A percentile compares a stretch with the other conserved stretches of the same genome.
Conservation (phyloP, 2,797 vertebrate species). For the Sebastes baramenuke region DNA sequence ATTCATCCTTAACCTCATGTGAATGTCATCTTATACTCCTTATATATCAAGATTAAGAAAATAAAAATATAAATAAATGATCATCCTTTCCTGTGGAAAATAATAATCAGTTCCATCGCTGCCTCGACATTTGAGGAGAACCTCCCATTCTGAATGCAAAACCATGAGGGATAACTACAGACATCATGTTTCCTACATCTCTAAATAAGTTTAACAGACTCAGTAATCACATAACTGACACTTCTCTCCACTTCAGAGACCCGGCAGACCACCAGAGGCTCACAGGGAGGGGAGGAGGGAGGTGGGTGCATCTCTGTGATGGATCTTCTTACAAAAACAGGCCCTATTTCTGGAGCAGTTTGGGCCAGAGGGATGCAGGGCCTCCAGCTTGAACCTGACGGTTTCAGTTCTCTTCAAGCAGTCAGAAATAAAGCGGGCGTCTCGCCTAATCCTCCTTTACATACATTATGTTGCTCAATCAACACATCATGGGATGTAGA, state of each 20-base stretch:
- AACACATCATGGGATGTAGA: slow-evolving; percentile 28
- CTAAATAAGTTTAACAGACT: slow-evolving; percentile 45
- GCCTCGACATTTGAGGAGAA: not conserved
- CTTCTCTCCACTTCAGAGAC: slow-evolving; percentile 58
- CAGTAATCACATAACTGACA: slow-evolving; percentile 61
- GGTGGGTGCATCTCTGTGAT: slow-evolving; percentile 46
- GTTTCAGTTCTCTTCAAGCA: slow-evolving; percentile 58
- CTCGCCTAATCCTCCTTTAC: slow-evolving; percentile 6
- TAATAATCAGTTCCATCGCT: not conserved
- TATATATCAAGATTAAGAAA: not conserved
- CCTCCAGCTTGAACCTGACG: slow-evolving; percentile 34
- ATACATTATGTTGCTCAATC: slow-evolving; percentile 26
- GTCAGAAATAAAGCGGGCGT: slow-evolving; percentile 54
- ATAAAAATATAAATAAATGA: not conserved
- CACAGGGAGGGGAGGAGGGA: slow-evolving; percentile 24
- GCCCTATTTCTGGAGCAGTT: slow-evolving; percentile 79
- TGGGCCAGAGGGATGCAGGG: slow-evolving; percentile 61
- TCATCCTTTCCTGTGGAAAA: not conserved
- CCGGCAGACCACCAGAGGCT: slow-evolving; percentile 43
- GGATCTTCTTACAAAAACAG: slow-evolving; percentile 79
- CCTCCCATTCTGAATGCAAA: slow-evolving; percentile 17
- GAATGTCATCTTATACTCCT: not conserved
- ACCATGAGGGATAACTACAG: slow-evolving; percentile 17
- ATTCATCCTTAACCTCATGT: not conserved
- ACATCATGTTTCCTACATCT: slow-evolving; percentile 32